These are phyloP conservation scores for Myotis vivesi DNA, from an alignment of 2,797 vertebrate species.

Conservation along the genomic window DNA sequence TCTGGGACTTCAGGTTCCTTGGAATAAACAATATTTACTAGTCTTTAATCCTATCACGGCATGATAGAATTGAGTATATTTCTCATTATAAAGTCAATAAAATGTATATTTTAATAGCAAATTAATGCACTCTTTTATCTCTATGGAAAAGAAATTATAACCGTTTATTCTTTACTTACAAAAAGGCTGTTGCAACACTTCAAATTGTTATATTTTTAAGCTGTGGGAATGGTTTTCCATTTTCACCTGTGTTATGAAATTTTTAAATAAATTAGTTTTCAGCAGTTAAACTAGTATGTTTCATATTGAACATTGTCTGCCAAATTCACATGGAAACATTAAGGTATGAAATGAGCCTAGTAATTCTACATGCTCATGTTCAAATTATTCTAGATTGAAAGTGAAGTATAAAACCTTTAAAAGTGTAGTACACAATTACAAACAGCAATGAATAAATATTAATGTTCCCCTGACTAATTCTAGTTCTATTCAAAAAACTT, in stretches of 20 bases:
- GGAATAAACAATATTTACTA: neutral
- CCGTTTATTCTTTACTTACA: neutral
- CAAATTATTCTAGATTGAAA: neutral
- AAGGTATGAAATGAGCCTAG: neutral
- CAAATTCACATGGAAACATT: neutral
- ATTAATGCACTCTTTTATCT: neutral
- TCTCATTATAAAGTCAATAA: neutral
- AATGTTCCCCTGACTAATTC: neutral
- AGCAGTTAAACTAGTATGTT: neutral
- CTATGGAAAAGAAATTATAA: neutral
- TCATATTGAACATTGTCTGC: neutral
- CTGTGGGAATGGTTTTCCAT: neutral
- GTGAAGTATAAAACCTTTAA: neutral
- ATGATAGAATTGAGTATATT: neutral
- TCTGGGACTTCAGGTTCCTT: neutral
- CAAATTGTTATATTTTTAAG: neutral
- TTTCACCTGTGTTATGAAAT: neutral
- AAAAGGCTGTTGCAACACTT: neutral
- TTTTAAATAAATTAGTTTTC: neutral
- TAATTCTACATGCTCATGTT: neutral
- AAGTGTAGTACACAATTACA: neutral
- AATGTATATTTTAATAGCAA: neutral
- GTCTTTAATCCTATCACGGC: neutral
- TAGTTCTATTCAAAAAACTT: neutral
- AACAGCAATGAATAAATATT: neutral